Conservation (phyloP, 1,140 invertebrate genomes). For the Metaphire vulgaris region DNA sequence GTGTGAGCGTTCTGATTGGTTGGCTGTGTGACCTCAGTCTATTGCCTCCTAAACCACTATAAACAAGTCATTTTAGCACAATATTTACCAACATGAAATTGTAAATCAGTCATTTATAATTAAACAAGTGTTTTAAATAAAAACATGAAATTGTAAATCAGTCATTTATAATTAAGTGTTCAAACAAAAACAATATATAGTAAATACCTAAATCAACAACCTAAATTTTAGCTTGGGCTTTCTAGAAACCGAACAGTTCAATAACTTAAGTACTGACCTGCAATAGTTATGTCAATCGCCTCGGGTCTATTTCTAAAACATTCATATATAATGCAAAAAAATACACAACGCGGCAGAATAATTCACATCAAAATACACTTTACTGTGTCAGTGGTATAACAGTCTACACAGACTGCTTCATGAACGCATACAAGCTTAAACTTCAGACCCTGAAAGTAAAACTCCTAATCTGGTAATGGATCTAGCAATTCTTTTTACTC, state of each 20-base stretch:
- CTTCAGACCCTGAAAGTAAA: slow-evolving; percentile 12
- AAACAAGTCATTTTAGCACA: background rate
- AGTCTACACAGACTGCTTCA: background rate
- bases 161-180: background rate
- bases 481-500: background rate
- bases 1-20: too few relatives aligned
- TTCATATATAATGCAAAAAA: slow-evolving; percentile 15
- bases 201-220: background rate
- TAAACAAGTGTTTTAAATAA: too few relatives aligned
- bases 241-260: too few relatives aligned
- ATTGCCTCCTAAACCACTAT: background rate
- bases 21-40: background rate
- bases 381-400: background rate
- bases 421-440: background rate
- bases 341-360: too few relatives aligned
- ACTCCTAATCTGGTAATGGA: background rate
- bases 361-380: background rate
- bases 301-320: slow-evolving; percentile 81
- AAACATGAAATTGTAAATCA: too few relatives aligned
- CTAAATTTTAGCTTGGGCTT: slow-evolving; percentile 6
- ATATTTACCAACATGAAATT: background rate
- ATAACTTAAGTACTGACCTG: slow-evolving; percentile 36
- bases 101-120: too few relatives aligned
- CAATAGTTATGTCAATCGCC: slow-evolving; percentile 80
- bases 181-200: background rate